A percentile compares a stretch with the other conserved stretches of the same genome.
Evolutionary conservation across 2,888 invertebrate genomes (phyloP).

Genomic region (Drosophila quinaria): DNA sequence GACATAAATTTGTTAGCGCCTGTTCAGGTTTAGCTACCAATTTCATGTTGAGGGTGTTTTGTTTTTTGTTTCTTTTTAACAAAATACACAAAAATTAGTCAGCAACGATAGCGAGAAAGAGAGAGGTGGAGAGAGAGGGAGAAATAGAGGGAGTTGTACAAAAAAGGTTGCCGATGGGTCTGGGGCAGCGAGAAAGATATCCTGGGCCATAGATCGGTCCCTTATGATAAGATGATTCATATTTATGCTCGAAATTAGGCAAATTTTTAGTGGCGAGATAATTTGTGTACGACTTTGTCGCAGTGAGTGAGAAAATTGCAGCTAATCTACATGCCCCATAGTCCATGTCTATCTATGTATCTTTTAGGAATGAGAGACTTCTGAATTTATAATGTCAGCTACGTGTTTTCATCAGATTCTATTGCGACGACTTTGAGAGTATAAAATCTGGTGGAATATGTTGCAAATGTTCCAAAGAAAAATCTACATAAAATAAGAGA

Average conservation of each 20-base stretch:
- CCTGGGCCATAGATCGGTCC: conserved; percentile 74
- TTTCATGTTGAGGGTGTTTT: conserved; percentile 66
- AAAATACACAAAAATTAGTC: conserved; percentile 64
- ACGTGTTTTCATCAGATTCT: conserved; percentile 24
- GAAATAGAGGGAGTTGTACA: background rate
- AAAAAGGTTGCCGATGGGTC: conserved; percentile 65
- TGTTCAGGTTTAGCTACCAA: conserved; percentile 59
- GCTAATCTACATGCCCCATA: conserved; percentile 37
- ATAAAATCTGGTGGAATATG: conserved; percentile 21
- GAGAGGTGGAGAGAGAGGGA: background rate
- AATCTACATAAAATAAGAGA: background rate
- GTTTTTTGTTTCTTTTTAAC: conserved; percentile 15
- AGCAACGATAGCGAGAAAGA: background rate
- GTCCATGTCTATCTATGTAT: conserved; percentile 8
- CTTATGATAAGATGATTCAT: conserved; percentile 72
- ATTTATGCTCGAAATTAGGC: conserved; percentile 84
- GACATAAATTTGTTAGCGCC: conserved; percentile 81
- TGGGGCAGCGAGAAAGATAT: conserved; percentile 22
- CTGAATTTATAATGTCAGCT: conserved; percentile 9
- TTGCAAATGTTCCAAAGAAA: background rate
- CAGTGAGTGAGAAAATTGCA: conserved; percentile 79
- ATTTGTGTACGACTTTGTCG: conserved; percentile 83
- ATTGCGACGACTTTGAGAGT: background rate
- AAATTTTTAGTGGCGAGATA: conserved; percentile 84
- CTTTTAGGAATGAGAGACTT: conserved; percentile 8